A percentile compares a stretch with the other conserved stretches of the same genome.
phyloP scores from a whole-genome alignment of 1,140 invertebrate species.

The Diprion similis region DNA sequence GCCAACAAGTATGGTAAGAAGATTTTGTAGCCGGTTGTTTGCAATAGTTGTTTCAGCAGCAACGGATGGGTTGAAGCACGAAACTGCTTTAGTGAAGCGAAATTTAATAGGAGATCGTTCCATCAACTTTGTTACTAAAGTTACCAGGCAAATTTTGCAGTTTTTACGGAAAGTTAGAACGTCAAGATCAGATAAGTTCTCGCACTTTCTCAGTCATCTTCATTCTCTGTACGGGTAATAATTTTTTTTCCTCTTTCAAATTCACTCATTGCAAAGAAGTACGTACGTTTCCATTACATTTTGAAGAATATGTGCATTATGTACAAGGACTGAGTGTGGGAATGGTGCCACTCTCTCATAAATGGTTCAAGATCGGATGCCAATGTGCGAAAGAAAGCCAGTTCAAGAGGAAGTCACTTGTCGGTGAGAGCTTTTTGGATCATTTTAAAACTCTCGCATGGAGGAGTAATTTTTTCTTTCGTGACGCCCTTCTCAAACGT shows the following conservation, averaged over 20 bases:
- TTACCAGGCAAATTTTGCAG: slow-evolving; percentile 17
- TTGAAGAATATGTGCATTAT: slow-evolving; percentile 17
- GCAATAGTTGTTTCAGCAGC: slow-evolving; percentile 14
- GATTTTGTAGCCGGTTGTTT: slow-evolving; percentile 22
- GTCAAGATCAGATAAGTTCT: slow-evolving; percentile 5
- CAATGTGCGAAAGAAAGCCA: slow-evolving; percentile 30
- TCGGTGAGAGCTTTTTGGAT: slow-evolving; percentile 24
- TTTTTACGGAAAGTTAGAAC: slow-evolving; percentile 21
- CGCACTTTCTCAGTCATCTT: slow-evolving; percentile 15
- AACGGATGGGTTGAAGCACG: slow-evolving; percentile 22
- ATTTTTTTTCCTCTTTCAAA: slow-evolving; percentile 19
- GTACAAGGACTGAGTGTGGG: slow-evolving; percentile 16
- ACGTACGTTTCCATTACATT: slow-evolving; percentile 22
- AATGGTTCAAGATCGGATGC: slow-evolving; percentile 24
- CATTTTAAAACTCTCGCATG: slow-evolving; percentile 22
- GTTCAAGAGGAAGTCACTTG: slow-evolving; percentile 26
- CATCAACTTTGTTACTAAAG: slow-evolving; percentile 22
- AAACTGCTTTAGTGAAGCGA: slow-evolving; percentile 23
- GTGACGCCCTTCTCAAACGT: slow-evolving; percentile 17
- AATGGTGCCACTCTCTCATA: slow-evolving; percentile 24
- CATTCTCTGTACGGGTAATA: slow-evolving; percentile 11
- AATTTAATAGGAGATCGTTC: slow-evolving; percentile 25
- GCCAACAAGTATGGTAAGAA: slow-evolving; percentile 21
- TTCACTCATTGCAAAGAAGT: slow-evolving; percentile 3
- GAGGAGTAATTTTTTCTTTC: slow-evolving; percentile 19